Percentiles rank a stretch among this genome's conserved stretches.
phyloP scores from a whole-genome alignment of 2,113 vertebrate genomes.

The Myotis yumanensis region DNA sequence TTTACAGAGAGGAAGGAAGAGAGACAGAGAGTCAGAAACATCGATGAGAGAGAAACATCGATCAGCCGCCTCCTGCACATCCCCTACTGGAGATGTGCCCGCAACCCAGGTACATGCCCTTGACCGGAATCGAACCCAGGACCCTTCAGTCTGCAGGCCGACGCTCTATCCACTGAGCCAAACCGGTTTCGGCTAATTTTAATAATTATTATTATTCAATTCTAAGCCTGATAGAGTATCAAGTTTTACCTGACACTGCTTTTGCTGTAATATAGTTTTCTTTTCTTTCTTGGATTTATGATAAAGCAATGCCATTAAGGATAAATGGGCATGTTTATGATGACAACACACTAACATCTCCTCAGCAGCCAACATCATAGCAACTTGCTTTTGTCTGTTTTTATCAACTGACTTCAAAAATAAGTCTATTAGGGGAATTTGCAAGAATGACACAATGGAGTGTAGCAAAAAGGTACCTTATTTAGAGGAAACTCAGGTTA shows the following conservation, averaged over 20 bases:
- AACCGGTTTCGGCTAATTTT: too few relatives aligned
- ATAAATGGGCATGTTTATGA: neutral
- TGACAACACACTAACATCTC: neutral
- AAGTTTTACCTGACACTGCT: neutral
- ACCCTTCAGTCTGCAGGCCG: too few relatives aligned
- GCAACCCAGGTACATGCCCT: too few relatives aligned
- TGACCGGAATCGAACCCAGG: too few relatives aligned
- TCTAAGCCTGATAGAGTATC: neutral
- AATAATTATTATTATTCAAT: neutral
- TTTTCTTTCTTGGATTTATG: neutral
- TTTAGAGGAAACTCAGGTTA: conserved; percentile 36
- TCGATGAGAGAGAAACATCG: too few relatives aligned
- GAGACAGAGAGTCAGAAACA: too few relatives aligned
- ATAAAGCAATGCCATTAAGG: conserved; percentile 22
- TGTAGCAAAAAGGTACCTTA: conserved; percentile 39
- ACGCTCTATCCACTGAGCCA: too few relatives aligned
- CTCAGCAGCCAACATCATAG: conserved; percentile 37
- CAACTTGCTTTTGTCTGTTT: conserved; percentile 30
- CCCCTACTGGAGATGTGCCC: too few relatives aligned
- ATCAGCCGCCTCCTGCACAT: too few relatives aligned
- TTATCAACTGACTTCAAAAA: conserved; percentile 60
- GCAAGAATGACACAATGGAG: conserved; percentile 50
- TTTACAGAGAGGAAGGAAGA: too few relatives aligned
- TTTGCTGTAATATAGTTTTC: neutral
- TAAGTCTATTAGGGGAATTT: conserved; percentile 52